Conservation (phyloP, 2,888 invertebrate species). For the Andrena dorsata region DNA sequence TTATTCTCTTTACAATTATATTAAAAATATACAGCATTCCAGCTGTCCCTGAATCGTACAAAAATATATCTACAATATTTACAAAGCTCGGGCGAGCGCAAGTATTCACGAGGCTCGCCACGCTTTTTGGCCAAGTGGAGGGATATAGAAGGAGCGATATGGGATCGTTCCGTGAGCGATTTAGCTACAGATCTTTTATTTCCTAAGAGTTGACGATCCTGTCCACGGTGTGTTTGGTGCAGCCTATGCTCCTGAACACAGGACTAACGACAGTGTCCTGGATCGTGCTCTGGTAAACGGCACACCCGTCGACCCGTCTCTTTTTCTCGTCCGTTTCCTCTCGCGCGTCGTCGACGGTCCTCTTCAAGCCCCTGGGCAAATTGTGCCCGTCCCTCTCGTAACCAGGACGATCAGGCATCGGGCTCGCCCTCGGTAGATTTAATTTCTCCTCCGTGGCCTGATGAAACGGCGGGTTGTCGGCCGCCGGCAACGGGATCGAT, state of each 20-base stretch:
- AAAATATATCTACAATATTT: conserved; percentile 71
- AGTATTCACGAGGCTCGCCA: not conserved
- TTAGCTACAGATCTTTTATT: not conserved
- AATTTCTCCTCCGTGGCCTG: conserved; percentile 55
- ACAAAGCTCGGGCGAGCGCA: conserved; percentile 31
- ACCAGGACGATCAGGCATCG: conserved; percentile 29
- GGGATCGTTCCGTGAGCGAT: not conserved
- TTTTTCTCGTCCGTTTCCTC: conserved; percentile 67
- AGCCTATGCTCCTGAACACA: conserved; percentile 74
- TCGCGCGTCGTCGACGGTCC: conserved; percentile 54
- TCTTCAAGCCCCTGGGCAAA: conserved; percentile 75
- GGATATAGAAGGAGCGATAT: not conserved
- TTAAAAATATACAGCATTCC: conserved; percentile 70
- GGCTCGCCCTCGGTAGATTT: conserved; percentile 48
- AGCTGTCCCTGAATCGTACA: conserved; percentile 41
- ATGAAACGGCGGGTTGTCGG: conserved; percentile 12
- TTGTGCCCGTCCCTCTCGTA: conserved; percentile 65
- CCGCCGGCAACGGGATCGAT: conserved; percentile 23
- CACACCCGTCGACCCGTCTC: conserved; percentile 67
- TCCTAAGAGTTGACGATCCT: conserved; percentile 82
- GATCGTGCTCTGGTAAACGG: conserved; percentile 67
- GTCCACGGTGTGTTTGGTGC: conserved; percentile 83
- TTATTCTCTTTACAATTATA: conserved; percentile 54
- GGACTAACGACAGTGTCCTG: conserved; percentile 68
- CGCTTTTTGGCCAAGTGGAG: not conserved